Percentiles rank a stretch among this genome's conserved stretches.
phyloP scores from a whole-genome alignment of 2,888 invertebrate genomes.

The Metopia argyrocephala region DNA sequence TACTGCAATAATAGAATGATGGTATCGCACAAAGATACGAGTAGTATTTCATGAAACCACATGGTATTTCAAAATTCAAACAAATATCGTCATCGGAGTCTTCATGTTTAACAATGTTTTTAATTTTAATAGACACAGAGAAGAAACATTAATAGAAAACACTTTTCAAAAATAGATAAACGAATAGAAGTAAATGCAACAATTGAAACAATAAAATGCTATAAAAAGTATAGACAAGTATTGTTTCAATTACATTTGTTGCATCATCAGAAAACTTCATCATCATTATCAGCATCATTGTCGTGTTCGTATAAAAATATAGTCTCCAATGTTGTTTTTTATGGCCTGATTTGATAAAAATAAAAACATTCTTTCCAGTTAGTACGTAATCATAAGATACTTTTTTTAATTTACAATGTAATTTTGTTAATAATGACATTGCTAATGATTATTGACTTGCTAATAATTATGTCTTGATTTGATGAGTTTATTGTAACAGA shows the following conservation, averaged over 20 bases:
- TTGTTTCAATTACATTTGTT: constrained; percentile 61
- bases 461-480: constrained; percentile 29
- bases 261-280: constrained; percentile 46
- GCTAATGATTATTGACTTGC: constrained; percentile 1
- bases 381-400: constrained; percentile 10
- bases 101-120: too few species aligned
- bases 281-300: constrained; percentile 16
- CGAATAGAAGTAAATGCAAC: constrained; percentile 13
- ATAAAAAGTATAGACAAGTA: constrained; percentile 10
- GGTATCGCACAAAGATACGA: constrained; percentile 49
- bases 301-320: too few species aligned
- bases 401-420: not conserved
- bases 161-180: constrained; percentile 46
- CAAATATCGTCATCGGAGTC: constrained; percentile 28
- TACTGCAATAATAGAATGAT: not conserved
- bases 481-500: constrained; percentile 14
- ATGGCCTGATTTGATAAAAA: not conserved
- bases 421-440: not conserved
- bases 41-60: constrained; percentile 60
- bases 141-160: not conserved
- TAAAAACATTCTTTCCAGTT: constrained; percentile 37
- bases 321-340: too few species aligned
- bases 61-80: constrained; percentile 59
- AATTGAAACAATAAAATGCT: constrained; percentile 17
- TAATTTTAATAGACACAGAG: not conserved